Evolutionary conservation across 2,797 vertebrate genomes (phyloP), one percentile per base, ranked within the genome.

Genomic region (Spondyliosoma cantharus): DNA sequence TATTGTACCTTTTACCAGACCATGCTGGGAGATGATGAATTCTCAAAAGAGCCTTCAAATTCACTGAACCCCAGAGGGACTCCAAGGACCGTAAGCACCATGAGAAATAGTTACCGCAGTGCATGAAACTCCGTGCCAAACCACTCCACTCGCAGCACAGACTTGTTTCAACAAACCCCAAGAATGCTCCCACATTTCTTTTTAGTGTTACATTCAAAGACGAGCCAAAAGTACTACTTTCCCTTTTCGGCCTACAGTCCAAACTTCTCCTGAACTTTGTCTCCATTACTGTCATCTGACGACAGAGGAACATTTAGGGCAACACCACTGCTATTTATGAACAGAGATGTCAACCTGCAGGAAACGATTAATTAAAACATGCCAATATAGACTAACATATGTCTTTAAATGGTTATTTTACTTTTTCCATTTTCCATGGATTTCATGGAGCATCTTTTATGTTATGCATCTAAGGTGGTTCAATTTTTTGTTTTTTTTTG

Each of bases 101-200:
- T 61, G n/a, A 16, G n/a, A 43, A 20, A 13, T 8, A n/a, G 14
- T 14, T 17, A n/a, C n/a, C 20, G 56, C 56, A 19, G 27, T 29
- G 27, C 24, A 16, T 25, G 15, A 43, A 22, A 17, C 14, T 62
- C 11, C 25, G n/a, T 54, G 52, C 52, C 52, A 25, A 25, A 14
- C 15, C 43, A 15, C 42, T 9, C n/a, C 15, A 3, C 59, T 61
- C 12, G 4, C 5, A 22, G 37, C 20, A 22, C 37, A 61, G 59
- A 43, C 37, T 43, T 61, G 37, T 61, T n/a, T 22, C 58, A 60
- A 60, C 32, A 60, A 60, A 42, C 58, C 58, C 32, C 11, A 42
- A 43, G 37, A 61, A 61, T 61, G 20, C 37, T 25, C 5, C 37
- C 20, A 43, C 32, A 61, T 42, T 61, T 61, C 32, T 22, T 60